Base-by-base conservation (phyloP, 2,797 vertebrate genomes). In the Oreortyx pictus region DNA sequence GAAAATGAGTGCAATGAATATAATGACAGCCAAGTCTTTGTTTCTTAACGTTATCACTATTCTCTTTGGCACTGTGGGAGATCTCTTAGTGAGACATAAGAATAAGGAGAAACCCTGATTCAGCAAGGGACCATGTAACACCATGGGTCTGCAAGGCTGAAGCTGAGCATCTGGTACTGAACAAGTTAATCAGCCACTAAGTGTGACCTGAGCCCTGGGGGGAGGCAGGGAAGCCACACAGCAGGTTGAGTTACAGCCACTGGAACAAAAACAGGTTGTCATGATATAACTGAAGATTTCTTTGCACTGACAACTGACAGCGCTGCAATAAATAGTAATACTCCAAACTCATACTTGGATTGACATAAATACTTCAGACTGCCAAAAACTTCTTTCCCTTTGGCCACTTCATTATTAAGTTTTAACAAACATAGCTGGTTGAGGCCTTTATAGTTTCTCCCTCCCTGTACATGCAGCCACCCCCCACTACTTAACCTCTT, bases 61-160 rank as follows among this genome's bases (percentile, higher is more conserved):
- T 97, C 97, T 89, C 83, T 97, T 97, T 97, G 96, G 97, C 95
- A 93, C 65, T 10, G 31, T 57, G 70, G 52, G 80, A 46, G 94
- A 79, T 73, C 60, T 84, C 74, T 71, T 61, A 81, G 91, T 0
- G 0, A 88, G 86, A 88, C 77, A 62, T 85, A 88, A 67, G 49
- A 94, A 73, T 87, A 96, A 95, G 35, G 84, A 86, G 88, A 86
- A 92, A 85, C n/a, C 92, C 59, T 86, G 66, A 67, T 91, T 82
- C 86, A 92, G 92, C 62, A 75, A 95, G 90, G 94, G 50, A 61
- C 31, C 72, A 64, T 59, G 59, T 47, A 77, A 71, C 92, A 76
- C 85, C 71, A 46, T 8, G 77, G 85, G 71, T 82, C 35, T 84
- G 64, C 71, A 62, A 92, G 86, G 54, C 60, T 73, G 61, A 82